A percentile compares a stretch with the other conserved stretches of the same genome.
These are phyloP conservation scores for Mystacides longicornis DNA, from an alignment of 2,888 invertebrate species.

Conservation along the genomic window DNA sequence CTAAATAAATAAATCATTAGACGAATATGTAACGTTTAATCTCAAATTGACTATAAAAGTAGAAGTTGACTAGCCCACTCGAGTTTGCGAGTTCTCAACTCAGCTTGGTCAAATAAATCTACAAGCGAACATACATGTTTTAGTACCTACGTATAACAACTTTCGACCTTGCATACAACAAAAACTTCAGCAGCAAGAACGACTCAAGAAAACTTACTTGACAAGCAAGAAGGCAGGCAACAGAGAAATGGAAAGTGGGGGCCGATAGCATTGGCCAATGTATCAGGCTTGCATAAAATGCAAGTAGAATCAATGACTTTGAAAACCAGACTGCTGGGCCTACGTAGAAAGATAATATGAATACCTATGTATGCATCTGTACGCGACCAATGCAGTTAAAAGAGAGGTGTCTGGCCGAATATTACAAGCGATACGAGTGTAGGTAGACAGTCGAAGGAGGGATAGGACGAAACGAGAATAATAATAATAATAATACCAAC, in stretches of 20 bases:
- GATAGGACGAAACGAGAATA: not conserved
- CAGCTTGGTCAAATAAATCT: too few relatives aligned
- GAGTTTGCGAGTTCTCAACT: too few relatives aligned
- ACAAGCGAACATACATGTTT: too few relatives aligned
- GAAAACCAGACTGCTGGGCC: constrained; percentile 3
- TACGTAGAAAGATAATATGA: constrained; percentile 7
- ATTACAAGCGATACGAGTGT: not conserved
- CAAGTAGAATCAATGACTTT: constrained; percentile 8
- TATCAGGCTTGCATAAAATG: constrained; percentile 20
- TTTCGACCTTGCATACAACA: too few relatives aligned
- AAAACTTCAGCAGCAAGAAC: too few relatives aligned
- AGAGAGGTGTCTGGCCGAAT: constrained; percentile 4
- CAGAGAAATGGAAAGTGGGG: constrained; percentile 21
- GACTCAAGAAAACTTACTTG: not conserved
- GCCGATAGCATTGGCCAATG: constrained; percentile 20
- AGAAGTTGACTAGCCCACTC: too few relatives aligned
- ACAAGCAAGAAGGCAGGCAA: not conserved
- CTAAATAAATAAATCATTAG: too few relatives aligned
- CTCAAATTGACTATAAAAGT: too few relatives aligned
- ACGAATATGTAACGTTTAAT: too few relatives aligned
- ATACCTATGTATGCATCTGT: not conserved
- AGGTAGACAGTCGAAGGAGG: not conserved
- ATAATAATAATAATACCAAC: not conserved
- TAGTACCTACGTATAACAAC: too few relatives aligned
- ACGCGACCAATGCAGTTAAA: not conserved